Percentiles rank a stretch among this genome's conserved stretches.
Conservation (phyloP, 2,113 vertebrate species). For the Strix uralensis region DNA sequence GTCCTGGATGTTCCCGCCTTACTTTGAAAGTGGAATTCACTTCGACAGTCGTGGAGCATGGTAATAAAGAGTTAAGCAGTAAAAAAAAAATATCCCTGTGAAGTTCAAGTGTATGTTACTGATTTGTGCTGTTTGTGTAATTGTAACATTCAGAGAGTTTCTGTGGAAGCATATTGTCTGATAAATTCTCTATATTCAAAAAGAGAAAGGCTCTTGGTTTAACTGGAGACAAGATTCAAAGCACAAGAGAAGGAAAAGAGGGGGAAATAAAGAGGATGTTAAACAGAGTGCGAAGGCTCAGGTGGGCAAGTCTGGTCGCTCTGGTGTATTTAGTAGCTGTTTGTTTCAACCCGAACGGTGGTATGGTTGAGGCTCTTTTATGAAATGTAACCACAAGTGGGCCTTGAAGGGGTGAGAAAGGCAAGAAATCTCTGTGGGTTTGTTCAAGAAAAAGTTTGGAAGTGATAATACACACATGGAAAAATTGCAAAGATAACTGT, state of each 20-base stretch:
- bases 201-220: neutral
- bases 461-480: accelerated
- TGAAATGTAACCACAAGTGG: neutral
- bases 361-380: neutral
- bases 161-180: neutral
- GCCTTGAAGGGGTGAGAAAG: neutral
- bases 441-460: neutral
- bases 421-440: neutral
- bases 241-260: neutral
- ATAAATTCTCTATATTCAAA: neutral
- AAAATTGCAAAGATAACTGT: neutral
- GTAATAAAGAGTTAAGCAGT: slow-evolving; percentile 72
- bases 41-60: slow-evolving; percentile 89
- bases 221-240: neutral
- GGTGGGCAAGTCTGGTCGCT: neutral
- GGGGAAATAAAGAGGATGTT: neutral
- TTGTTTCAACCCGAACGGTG: accelerated
- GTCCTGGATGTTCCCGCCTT: slow-evolving; percentile 85
- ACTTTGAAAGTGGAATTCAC: slow-evolving; percentile 92
- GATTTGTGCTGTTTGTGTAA: neutral
- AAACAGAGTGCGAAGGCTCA: neutral
- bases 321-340: neutral
- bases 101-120: neutral
- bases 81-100: neutral
- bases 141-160: neutral